phyloP scores from a whole-genome alignment of 2,888 invertebrate species.

The Keiferia lycopersicella region DNA sequence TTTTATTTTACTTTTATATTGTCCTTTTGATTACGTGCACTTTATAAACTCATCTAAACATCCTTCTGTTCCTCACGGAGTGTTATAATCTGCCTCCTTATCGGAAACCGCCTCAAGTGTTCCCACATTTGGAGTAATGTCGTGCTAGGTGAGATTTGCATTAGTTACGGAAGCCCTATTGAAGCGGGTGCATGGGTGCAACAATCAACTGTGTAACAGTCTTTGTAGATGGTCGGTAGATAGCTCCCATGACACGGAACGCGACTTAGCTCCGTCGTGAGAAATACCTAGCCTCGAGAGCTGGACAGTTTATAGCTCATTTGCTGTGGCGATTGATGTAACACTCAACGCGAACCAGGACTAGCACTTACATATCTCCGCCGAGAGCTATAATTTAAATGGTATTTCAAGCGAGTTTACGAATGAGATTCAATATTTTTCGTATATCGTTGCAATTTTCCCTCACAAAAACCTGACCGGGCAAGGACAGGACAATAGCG shows the following conservation, averaged over 20 bases:
- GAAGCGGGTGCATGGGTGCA: conserved; percentile 11
- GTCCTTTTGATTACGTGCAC: conserved; percentile 6
- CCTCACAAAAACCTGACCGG: conserved; percentile 24
- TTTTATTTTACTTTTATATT: background rate
- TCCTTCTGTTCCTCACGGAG: conserved; percentile 7
- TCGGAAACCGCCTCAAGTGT: conserved; percentile 18
- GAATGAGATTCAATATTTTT: background rate
- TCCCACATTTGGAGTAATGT: conserved; percentile 21
- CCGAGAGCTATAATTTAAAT: conserved; percentile 1
- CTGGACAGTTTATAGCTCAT: conserved; percentile 16
- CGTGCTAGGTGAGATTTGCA: conserved; percentile 17
- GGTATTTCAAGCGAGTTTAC: conserved; percentile 1
- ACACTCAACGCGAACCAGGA: background rate
- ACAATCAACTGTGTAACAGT: conserved; percentile 20
- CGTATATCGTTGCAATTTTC: conserved; percentile 8
- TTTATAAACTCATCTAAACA: conserved; percentile 25
- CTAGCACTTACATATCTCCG: conserved; percentile 19
- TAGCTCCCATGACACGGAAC: conserved; percentile 18
- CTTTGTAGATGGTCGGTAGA: conserved; percentile 19
- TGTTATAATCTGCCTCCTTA: conserved; percentile 12
- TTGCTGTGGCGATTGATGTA: conserved; percentile 12
- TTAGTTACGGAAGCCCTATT: conserved; percentile 23
- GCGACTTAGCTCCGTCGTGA: conserved; percentile 11
- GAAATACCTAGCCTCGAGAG: conserved; percentile 18
- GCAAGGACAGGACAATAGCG: conserved; percentile 56